phyloP scores from a whole-genome alignment of 2,113 vertebrate genomes.

The Melanerpes aurifrons region DNA sequence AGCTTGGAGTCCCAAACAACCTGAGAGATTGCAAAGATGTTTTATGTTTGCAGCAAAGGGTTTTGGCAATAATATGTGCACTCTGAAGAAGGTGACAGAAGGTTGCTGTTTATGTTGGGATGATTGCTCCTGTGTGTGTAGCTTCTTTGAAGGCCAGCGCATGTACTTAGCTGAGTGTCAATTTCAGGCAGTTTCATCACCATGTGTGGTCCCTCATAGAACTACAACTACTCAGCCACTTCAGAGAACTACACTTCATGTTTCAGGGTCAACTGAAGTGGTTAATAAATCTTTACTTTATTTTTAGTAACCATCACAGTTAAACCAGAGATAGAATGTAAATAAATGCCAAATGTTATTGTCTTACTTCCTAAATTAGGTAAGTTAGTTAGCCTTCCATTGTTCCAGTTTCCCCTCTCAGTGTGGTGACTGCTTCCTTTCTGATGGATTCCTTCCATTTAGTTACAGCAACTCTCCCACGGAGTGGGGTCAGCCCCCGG shows the following conservation, averaged over 20 bases:
- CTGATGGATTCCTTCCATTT: slow-evolving; percentile 1
- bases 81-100: background rate
- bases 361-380: background rate
- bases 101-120: background rate
- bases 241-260: background rate
- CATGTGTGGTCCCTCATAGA: background rate
- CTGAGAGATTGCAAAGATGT: background rate
- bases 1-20: background rate
- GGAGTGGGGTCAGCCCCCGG: slow-evolving; percentile 42
- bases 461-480: slow-evolving; percentile 68
- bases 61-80: background rate
- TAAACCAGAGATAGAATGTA: background rate
- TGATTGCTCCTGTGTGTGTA: background rate
- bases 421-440: background rate
- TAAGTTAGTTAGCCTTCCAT: background rate
- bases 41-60: background rate
- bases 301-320: background rate
- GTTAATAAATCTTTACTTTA: background rate
- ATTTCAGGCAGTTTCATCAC: background rate
- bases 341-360: background rate
- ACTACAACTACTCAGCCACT: background rate
- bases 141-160: background rate
- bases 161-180: background rate
- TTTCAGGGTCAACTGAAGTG: background rate
- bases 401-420: background rate